phyloP scores from a whole-genome alignment of 2,888 invertebrate species.

The Brenthis hecate region DNA sequence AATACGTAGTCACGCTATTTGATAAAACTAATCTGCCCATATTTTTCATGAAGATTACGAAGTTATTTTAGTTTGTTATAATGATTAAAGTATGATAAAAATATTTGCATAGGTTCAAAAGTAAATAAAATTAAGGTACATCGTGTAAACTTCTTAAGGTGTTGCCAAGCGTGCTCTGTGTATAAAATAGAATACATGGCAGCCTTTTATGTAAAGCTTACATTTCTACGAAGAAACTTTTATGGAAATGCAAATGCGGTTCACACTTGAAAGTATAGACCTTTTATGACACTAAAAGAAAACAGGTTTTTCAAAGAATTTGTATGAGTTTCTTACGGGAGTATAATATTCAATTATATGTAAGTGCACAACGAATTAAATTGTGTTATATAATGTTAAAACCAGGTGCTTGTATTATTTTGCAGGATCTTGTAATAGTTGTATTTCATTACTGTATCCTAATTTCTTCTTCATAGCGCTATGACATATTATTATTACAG shows the following conservation, averaged over 20 bases:
- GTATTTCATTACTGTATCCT: no score
- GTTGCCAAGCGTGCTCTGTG: conserved; percentile 18
- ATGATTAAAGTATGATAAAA: background rate
- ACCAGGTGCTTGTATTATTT: no score
- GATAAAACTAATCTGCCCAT: no score
- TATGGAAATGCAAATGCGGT: conserved; percentile 24
- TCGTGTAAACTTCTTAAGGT: conserved; percentile 14
- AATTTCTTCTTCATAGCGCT: no score
- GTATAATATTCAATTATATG: background rate
- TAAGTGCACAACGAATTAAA: no score
- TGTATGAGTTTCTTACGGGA: background rate
- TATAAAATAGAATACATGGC: conserved; percentile 10
- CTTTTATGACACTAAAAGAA: conserved; percentile 3
- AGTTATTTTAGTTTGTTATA: background rate
- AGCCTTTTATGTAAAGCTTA: conserved; percentile 21
- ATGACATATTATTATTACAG: no score
- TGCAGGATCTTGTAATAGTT: no score
- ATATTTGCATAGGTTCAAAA: background rate
- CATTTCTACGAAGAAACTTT: conserved; percentile 22
- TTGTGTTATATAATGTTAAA: no score
- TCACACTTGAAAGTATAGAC: conserved; percentile 24
- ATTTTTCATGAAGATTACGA: background rate
- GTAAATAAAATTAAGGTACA: conserved; percentile 14
- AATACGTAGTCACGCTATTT: no score
- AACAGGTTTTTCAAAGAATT: conserved; percentile 2